Conservation (phyloP, 2,888 invertebrate genomes). For the Drosophila mulleri region DNA sequence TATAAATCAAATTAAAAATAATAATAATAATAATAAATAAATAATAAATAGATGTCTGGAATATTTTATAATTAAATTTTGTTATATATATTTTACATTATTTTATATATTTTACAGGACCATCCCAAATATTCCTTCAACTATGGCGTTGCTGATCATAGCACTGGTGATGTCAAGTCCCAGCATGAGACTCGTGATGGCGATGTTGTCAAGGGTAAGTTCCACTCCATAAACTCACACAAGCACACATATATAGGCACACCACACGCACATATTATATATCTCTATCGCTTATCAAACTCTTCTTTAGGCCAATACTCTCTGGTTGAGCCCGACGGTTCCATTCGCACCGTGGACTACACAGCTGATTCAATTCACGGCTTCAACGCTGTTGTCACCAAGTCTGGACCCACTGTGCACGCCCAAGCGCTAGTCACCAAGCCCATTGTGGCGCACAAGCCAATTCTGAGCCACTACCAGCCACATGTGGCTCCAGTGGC, state of each 20-base stretch:
- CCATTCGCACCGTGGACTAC: conserved; percentile 85
- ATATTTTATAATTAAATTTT: too few species aligned
- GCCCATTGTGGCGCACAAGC: conserved; percentile 81
- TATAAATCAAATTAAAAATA: too few species aligned
- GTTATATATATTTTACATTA: background rate
- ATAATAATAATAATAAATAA: too few species aligned
- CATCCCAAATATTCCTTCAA: conserved; percentile 88
- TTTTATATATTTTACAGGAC: conserved; percentile 83
- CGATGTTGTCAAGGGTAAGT: conserved; percentile 88
- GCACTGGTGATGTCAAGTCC: conserved; percentile 87
- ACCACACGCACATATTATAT: background rate
- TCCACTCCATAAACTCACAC: background rate
- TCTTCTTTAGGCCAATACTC: conserved; percentile 84
- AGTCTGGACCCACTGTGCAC: conserved; percentile 84
- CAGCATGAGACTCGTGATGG: conserved; percentile 88
- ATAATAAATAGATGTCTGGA: too few species aligned
- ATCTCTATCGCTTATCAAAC: background rate
- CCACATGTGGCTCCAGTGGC: conserved; percentile 77
- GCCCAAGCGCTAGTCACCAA: conserved; percentile 82
- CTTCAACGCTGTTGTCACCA: conserved; percentile 85
- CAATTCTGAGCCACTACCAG: conserved; percentile 80
- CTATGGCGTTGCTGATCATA: conserved; percentile 88
- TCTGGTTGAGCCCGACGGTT: conserved; percentile 85
- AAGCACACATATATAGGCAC: background rate
- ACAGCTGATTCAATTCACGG: conserved; percentile 85